Percentiles rank a stretch among this genome's conserved stretches.
These are phyloP conservation scores for Syndactyla subalaris DNA, from an alignment of 2,797 vertebrate species.

Conservation along the genomic window DNA sequence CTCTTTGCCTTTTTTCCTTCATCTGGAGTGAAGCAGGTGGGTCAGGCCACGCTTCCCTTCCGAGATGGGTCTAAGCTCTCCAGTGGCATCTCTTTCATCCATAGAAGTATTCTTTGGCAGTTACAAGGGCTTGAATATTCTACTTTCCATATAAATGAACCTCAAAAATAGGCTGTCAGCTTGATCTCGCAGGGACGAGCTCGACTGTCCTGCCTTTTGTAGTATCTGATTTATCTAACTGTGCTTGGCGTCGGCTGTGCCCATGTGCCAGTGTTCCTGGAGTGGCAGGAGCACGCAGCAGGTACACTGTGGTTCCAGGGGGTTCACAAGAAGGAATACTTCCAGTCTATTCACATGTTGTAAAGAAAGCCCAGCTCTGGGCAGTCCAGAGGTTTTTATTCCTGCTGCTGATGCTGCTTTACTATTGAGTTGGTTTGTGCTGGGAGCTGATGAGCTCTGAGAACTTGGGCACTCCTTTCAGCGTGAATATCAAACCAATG, in stretches of 20 bases:
- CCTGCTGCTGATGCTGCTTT: not conserved
- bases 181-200: not conserved
- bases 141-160: not conserved
- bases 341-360: not conserved
- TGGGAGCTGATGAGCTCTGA: not conserved
- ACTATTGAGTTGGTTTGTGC: not conserved
- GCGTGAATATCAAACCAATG: not conserved
- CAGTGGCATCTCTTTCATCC: not conserved
- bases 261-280: not conserved
- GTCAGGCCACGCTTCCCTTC: not conserved
- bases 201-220: not conserved
- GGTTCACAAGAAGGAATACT: not conserved
- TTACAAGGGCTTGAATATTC: not conserved
- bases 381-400: not conserved
- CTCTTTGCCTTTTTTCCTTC: not conserved
- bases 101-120: not conserved
- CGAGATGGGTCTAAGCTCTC: fast-evolving
- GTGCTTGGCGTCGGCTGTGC: not conserved
- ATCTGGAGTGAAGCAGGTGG: not conserved
- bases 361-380: not conserved
- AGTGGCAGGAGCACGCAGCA: not conserved
- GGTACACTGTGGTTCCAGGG: not conserved
- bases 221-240: fast-evolving
- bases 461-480: not conserved
- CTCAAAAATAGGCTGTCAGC: not conserved